Evolutionary conservation across 1,140 invertebrate genomes (phyloP), one percentile per base, ranked within the genome.

Genomic region (Cydia fagiglandana): DNA sequence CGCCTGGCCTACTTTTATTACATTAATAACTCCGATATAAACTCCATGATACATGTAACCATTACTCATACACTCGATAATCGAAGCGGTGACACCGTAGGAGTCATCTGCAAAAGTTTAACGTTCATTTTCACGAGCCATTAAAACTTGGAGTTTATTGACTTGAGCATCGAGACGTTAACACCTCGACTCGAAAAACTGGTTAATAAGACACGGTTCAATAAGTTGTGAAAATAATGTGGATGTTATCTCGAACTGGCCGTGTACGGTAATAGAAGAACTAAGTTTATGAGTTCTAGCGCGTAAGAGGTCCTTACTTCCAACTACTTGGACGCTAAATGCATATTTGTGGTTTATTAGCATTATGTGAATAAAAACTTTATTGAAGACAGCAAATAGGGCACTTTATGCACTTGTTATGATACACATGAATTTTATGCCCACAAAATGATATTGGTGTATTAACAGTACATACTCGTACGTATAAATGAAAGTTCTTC

Each of bases 151-250:
- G 61, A 78, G 77, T 82, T 88, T 86, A 87, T 88, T 81, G 75
- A 24, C 56, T 70, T 70, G 77, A 78, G 28, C 81, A 86, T 86
- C 84, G 75, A 79, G 70, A 76, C 80, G 81, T 83, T 81, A 78
- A 84, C 82, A 82, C 83, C 78, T 84, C 78, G 76, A 82, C 82
- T 78, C 73, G 80, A 81, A 83, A 79, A 84, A 87, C 84, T 75
- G 82, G 83, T 84, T 86, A 85, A 83, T 80, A 84, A 82, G 76
- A 81, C 76, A 81, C 77, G 78, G 77, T 75, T 84, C 81, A 86
- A 85, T 86, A 81, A 84, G 81, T 84, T 85, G 82, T 84, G 83
- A 85, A 83, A 86, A 86, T 88, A 84, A 85, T 84, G 85, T 83
- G 76, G 85, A 85, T 86, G 80, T 83, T 86, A 88, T 85, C 81